These are phyloP conservation scores for Siniperca undulata DNA, from an alignment of 2,797 vertebrate genomes.

Conservation along the genomic window DNA sequence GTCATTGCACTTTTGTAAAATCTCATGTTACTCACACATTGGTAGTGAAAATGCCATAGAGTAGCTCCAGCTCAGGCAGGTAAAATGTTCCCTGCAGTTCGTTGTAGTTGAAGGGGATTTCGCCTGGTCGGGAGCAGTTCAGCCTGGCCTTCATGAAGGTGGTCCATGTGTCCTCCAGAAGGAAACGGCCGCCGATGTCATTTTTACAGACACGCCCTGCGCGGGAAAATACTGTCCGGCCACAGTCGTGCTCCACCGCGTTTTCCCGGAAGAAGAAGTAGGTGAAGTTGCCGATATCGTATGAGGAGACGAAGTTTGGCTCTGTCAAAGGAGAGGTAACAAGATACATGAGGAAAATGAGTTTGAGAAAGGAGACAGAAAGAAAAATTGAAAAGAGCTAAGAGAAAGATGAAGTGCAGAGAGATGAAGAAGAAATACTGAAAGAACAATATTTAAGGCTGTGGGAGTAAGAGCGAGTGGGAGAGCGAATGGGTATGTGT, in stretches of 20 bases:
- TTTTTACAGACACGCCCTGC: conserved; percentile 96
- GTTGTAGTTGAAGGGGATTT: conserved; percentile 96
- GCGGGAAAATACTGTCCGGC: conserved; percentile 94
- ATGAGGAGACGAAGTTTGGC: conserved; percentile 98
- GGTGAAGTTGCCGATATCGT: conserved; percentile 96
- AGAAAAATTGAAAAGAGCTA: conserved; percentile 25
- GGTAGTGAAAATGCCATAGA: conserved; percentile 98
- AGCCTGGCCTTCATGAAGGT: conserved; percentile 98
- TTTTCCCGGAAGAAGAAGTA: conserved; percentile 99
- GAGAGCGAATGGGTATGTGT: conserved; percentile 49
- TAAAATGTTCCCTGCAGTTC: conserved; percentile 97
- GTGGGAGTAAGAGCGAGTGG: conserved; percentile 56
- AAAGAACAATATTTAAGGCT: conserved; percentile 61
- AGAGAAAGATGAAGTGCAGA: conserved; percentile 49
- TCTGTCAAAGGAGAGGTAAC: conserved; percentile 81
- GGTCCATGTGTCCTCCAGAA: conserved; percentile 98
- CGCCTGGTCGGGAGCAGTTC: conserved; percentile 95
- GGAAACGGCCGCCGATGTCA: conserved; percentile 95
- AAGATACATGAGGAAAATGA: conserved; percentile 12
- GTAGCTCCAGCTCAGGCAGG: conserved; percentile 94
- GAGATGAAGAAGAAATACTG: conserved; percentile 47
- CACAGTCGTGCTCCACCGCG: conserved; percentile 96
- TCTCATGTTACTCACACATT: conserved; percentile 89
- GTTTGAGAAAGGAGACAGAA: conserved; percentile 17
- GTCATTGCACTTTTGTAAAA: neutral